A percentile compares a stretch with the other conserved stretches of the same genome.
These are phyloP conservation scores for Jacana jacana DNA, from an alignment of 2,113 vertebrate genomes.

Conservation along the genomic window DNA sequence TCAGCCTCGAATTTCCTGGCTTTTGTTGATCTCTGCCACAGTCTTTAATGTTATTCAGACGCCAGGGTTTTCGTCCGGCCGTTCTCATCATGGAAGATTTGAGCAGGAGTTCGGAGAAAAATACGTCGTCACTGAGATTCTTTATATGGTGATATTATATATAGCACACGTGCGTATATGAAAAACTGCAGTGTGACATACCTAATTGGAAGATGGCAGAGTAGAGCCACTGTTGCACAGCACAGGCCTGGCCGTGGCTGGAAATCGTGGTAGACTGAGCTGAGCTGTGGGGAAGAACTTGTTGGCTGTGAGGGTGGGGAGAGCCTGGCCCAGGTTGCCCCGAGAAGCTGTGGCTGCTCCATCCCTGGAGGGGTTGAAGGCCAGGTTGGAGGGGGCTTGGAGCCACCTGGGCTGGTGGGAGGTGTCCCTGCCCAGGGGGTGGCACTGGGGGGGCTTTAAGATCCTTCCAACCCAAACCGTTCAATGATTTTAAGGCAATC, in stretches of 20 bases:
- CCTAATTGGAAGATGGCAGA: neutral
- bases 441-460: too few species aligned
- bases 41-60: slow-evolving; percentile 48
- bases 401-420: too few species aligned
- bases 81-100: slow-evolving; percentile 29
- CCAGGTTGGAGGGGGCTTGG: too few species aligned
- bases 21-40: slow-evolving; percentile 66
- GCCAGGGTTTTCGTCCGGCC: slow-evolving; percentile 38
- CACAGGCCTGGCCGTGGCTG: neutral
- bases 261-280: neutral
- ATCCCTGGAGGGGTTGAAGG: too few species aligned
- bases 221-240: neutral
- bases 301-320: too few species aligned
- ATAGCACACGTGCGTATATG: accelerated
- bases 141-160: too few species aligned
- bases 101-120: neutral
- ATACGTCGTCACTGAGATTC: neutral
- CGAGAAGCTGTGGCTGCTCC: too few species aligned
- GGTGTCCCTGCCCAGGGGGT: too few species aligned
- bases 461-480: too few species aligned
- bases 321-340: too few species aligned
- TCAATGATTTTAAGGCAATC: too few species aligned
- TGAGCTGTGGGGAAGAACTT: too few species aligned
- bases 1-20: slow-evolving; percentile 74
- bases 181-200: neutral